Evolutionary conservation across 2,797 vertebrate genomes (phyloP).

Genomic region (Anolis apletophallus): DNA sequence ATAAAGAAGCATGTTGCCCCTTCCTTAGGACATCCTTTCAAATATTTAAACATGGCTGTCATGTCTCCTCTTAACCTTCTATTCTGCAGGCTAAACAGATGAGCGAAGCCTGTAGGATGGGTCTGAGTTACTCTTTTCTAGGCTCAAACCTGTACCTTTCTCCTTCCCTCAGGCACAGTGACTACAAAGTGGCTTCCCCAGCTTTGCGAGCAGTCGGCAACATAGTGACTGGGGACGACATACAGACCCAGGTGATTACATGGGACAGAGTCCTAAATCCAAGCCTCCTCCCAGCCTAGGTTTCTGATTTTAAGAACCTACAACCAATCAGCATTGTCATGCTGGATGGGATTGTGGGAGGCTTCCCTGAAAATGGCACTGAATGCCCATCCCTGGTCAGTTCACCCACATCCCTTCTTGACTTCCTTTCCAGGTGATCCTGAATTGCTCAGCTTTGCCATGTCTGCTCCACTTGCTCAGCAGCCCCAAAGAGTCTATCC

Average conservation of each 20-base stretch:
- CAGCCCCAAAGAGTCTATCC: constrained; percentile 97
- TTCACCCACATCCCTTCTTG: not conserved
- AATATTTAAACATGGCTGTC: too few species aligned
- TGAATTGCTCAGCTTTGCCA: constrained; percentile 97
- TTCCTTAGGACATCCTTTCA: too few species aligned
- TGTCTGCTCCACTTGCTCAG: constrained; percentile 97
- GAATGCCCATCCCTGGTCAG: not conserved
- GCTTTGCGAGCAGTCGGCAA: constrained; percentile 96
- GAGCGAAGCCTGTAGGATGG: too few species aligned
- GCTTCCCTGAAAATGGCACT: not conserved
- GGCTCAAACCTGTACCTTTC: accelerated
- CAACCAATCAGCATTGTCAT: not conserved
- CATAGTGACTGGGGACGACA: constrained; percentile 97
- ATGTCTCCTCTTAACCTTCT: too few species aligned
- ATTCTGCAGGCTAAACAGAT: too few species aligned
- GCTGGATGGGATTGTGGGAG: not conserved
- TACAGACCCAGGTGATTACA: constrained; percentile 93
- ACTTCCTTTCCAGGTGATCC: constrained; percentile 85
- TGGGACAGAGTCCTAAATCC: accelerated
- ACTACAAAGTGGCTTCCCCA: constrained; percentile 98
- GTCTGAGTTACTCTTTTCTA: too few species aligned
- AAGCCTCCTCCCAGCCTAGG: accelerated
- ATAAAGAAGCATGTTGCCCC: too few species aligned
- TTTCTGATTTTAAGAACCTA: too few species aligned
- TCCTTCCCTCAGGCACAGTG: constrained; percentile 87